Percentiles rank a stretch among this genome's conserved stretches.
phyloP scores from a whole-genome alignment of 30 jellyfish, hydroid and myxozoan genomes.

The Pseudorhiza aurosa region DNA sequence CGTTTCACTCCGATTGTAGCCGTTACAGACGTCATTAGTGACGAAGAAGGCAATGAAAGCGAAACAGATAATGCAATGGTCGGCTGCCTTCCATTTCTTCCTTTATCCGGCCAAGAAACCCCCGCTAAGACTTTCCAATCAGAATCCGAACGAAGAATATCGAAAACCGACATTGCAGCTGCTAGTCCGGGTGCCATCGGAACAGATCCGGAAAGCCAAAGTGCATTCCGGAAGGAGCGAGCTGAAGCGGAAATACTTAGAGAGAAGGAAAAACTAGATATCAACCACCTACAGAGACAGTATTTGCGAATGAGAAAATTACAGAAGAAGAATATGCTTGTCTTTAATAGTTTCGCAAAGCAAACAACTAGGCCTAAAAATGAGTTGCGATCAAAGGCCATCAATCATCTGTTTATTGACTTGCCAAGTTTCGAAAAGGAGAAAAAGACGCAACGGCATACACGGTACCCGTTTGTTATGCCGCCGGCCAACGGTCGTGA shows the following conservation, averaged over 20 bases:
- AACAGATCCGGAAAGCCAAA: constrained; percentile 72
- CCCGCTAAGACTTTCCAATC: neutral
- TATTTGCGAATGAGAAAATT: constrained; percentile 88
- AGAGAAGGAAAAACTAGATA: constrained; percentile 72
- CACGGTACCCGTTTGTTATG: constrained; percentile 36
- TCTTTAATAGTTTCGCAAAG: constrained; percentile 70
- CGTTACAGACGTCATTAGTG: constrained; percentile 58
- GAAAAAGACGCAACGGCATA: neutral
- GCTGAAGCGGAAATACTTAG: constrained; percentile 67
- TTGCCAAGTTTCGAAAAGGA: constrained; percentile 60
- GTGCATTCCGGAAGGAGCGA: constrained; percentile 69
- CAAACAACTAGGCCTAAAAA: constrained; percentile 48
- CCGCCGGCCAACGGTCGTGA: neutral
- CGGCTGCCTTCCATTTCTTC: constrained; percentile 61
- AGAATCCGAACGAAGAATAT: constrained; percentile 30
- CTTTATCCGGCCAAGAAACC: constrained; percentile 16
- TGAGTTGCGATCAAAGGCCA: constrained; percentile 75
- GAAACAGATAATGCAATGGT: constrained; percentile 39
- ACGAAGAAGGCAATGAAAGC: constrained; percentile 64
- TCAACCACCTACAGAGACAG: constrained; percentile 68
- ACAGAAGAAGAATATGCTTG: constrained; percentile 88
- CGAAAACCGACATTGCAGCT: constrained; percentile 68
- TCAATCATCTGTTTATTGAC: constrained; percentile 86
- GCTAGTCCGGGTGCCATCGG: constrained; percentile 81
- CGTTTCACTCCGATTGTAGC: too few relatives aligned